Evolutionary conservation across 2,113 vertebrate species (phyloP), one percentile per base, ranked within the genome.

Genomic region (Miniopterus natalensis): DNA sequence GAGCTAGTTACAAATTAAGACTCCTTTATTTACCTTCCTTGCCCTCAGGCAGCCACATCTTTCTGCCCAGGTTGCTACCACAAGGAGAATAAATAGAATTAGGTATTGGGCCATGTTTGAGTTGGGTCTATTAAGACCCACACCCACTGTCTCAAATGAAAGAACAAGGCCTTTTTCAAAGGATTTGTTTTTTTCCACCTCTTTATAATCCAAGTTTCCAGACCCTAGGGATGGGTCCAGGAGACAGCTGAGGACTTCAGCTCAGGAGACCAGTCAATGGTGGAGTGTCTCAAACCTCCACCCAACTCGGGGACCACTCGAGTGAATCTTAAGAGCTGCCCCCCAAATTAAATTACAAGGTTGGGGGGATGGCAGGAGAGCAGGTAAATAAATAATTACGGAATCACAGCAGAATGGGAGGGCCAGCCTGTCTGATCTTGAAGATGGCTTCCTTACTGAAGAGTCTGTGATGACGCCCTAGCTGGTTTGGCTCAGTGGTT

Each of bases 1-100:
- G n/a, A 90, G 74, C 80, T 1, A 21, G 6, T 96, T 95, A 90
- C 96, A 94, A 97, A 98, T 97, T 21, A 97, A 93, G 93, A 84
- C 80, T 71, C 78, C 6, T 83, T 74, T 97, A 97, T 92, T 98
- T 95, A 94, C 90, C 91, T 96, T 92, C 83, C 59, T 78, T 20
- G 2, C 53, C 63, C 57, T 25, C 14, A 42, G 66, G 71, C 77
- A n/a, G 75, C 80, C 80, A 42, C 92, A 0, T 66, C 68, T 90
- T 71, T 96, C 93, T 70, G 80, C 86, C 78, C 2, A 78, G 25
- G 45, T 10, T 3, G 27, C 81, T 29, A 9, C 11, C 9, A 15
- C 92, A 59, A 55, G 65, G 88, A 93, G 63, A 29, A 10, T 27
- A 93, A 96, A 53, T 47, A 51, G 57, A 88, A 73, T 29, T 55